phyloP scores from a whole-genome alignment of 2,888 invertebrate species.

The Branchipolynoe longqiensis region DNA sequence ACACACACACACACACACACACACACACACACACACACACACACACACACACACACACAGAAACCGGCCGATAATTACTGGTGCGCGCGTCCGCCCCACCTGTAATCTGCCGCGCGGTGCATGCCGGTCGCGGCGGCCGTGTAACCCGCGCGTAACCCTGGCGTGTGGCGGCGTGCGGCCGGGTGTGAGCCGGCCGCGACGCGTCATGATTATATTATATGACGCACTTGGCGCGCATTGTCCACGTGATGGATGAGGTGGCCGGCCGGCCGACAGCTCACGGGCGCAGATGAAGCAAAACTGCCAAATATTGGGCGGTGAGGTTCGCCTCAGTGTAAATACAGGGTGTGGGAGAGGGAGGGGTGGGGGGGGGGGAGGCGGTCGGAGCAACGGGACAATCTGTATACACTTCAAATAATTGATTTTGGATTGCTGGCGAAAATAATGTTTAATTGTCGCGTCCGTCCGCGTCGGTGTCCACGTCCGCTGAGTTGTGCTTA shows the following conservation, averaged over 20 bases:
- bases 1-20: no score
- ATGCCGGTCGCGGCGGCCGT: no score
- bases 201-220: conserved; percentile 29
- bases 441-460: conserved; percentile 8
- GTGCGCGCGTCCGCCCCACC: not conserved
- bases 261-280: not conserved
- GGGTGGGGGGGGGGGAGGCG: not conserved
- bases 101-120: conserved; percentile 2
- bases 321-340: not conserved
- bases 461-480: no score
- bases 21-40: no score
- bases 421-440: not conserved
- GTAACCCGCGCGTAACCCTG: not conserved
- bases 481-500: no score
- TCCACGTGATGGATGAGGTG: conserved; percentile 5
- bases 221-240: not conserved
- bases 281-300: conserved; percentile 34
- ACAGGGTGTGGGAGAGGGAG: not conserved
- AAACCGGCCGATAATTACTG: no score
- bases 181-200: no score
- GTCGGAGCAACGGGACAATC: conserved; percentile 3
- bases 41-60: no score
- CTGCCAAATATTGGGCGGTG: conserved; percentile 27
- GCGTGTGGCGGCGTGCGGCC: not conserved
- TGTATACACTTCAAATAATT: conserved; percentile 34